Percentiles rank a stretch among this genome's conserved stretches.
Conservation (phyloP, 1,140 invertebrate species). For the Drepana arcuata region DNA sequence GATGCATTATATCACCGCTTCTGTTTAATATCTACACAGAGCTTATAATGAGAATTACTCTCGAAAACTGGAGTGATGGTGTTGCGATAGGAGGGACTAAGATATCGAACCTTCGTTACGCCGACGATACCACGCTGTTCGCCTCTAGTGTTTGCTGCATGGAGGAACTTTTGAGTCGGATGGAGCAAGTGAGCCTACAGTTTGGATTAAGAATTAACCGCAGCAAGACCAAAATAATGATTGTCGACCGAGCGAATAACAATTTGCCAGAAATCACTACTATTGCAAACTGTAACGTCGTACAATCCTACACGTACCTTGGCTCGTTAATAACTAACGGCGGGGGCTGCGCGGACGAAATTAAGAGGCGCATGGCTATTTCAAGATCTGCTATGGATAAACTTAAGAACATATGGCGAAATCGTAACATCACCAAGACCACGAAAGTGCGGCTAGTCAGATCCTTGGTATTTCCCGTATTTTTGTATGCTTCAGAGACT, state of each 20-base stretch:
- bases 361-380: constrained; percentile 1
- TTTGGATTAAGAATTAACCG: constrained; percentile 15
- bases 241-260: constrained; percentile 10
- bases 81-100: constrained; percentile 4
- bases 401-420: constrained; percentile 8
- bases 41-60: constrained; percentile 9
- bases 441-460: constrained; percentile 7
- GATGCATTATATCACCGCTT: constrained; percentile 15
- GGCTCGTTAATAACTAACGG: background rate
- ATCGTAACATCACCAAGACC: constrained; percentile 4
- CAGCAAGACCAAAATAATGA: constrained; percentile 14
- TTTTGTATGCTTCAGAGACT: constrained; percentile 19
- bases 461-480: constrained; percentile 8
- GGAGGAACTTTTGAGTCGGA: constrained; percentile 7
- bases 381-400: constrained; percentile 7
- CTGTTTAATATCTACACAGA: constrained; percentile 15
- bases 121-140: constrained; percentile 4
- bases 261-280: constrained; percentile 10
- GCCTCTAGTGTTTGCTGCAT: constrained; percentile 1
- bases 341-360: background rate
- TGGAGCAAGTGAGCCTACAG: constrained; percentile 8
- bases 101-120: constrained; percentile 5
- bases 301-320: constrained; percentile 3
- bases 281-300: constrained; percentile 11
- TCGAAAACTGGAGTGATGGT: constrained; percentile 11